Percentiles rank a stretch among this genome's conserved stretches.
These are phyloP conservation scores for Propsilocerus akamusi DNA, from an alignment of 1,140 invertebrate species.

Conservation along the genomic window DNA sequence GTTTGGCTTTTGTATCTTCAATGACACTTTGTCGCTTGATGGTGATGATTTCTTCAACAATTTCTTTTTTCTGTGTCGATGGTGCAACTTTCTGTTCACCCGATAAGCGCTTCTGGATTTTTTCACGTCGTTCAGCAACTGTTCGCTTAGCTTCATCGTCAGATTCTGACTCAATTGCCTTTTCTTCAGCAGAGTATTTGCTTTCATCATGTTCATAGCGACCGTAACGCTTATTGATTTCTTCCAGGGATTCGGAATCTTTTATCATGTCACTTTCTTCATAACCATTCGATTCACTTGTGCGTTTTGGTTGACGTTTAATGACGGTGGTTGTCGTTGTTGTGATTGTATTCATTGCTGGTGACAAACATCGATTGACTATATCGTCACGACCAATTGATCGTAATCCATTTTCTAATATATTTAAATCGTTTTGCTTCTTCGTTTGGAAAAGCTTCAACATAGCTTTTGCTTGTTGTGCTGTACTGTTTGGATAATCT, in stretches of 20 bases:
- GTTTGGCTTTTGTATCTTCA: conserved; percentile 34
- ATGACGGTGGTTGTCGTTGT: not conserved
- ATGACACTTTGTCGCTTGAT: conserved; percentile 43
- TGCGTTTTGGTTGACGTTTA: conserved; percentile 11
- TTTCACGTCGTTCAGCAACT: conserved; percentile 44
- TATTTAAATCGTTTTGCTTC: conserved; percentile 31
- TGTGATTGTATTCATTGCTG: too few relatives aligned
- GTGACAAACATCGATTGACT: conserved; percentile 8
- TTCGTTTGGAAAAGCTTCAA: conserved; percentile 48
- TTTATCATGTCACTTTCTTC: conserved; percentile 55
- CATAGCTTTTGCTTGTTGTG: conserved; percentile 85
- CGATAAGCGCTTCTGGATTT: conserved; percentile 47
- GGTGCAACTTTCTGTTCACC: conserved; percentile 40
- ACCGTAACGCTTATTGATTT: conserved; percentile 20
- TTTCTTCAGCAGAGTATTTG: conserved; percentile 55
- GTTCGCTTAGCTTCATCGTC: conserved; percentile 45
- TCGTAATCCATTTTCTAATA: conserved; percentile 70
- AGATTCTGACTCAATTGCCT: conserved; percentile 36
- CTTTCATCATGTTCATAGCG: conserved; percentile 35
- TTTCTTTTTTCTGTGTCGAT: conserved; percentile 44
- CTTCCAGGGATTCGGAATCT: conserved; percentile 44
- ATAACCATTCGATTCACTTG: conserved; percentile 21
- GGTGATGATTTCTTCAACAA: conserved; percentile 44
- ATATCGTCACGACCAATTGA: conserved; percentile 85
- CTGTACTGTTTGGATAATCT: conserved; percentile 64